Base-by-base conservation (phyloP, 2,797 vertebrate species). In the Pipistrellus pygmaeus region DNA sequence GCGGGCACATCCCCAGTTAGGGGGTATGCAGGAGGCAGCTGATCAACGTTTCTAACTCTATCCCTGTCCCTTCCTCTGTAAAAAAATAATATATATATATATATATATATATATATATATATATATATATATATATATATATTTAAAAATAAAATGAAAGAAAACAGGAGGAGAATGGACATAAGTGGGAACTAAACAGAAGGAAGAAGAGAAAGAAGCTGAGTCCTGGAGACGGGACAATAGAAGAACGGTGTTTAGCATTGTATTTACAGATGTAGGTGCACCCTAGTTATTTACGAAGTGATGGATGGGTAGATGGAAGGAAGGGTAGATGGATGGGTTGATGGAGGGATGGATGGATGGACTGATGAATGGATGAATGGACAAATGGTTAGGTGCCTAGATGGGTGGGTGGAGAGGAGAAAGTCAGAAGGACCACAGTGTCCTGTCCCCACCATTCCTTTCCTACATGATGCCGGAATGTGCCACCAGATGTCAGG, bases 401-500 rank as follows among this genome's bases (percentile, higher is more conserved):
- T 41, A 6, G 23, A 20, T 17, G 17, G 4, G 9, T 48, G 53
- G 35, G 15, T 46, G 14, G 23, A 57, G 23, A 44, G 25, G 72
- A 53, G n/a, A 82, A 68, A 14, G 57, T 53, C 55, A 69, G 75
- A 20, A 81, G 62, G 21, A 83, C 12, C 12, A 12, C 17, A 1
- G 5, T 0, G 3, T 8, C 11, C 53, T 18, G 23, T 23, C 20
- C 1, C 9, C 20, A 6, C 30, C 2, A 1, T 25, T 4, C 14
- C 27, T 57, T 38, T 53, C 66, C 55, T 27, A 7, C 5, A 25
- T 7, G 23, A 57, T 88, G 78, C 83, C 27, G 1, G 15, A 9
- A 41, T 0, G 0, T 1, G 48, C 97, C 97, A 96, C 88, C 92
- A 97, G 97, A 44, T 84, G 97, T 57, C 97, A 96, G 87, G 25